Conservation (phyloP, 1,140 invertebrate species). For the Phortica variegata region DNA sequence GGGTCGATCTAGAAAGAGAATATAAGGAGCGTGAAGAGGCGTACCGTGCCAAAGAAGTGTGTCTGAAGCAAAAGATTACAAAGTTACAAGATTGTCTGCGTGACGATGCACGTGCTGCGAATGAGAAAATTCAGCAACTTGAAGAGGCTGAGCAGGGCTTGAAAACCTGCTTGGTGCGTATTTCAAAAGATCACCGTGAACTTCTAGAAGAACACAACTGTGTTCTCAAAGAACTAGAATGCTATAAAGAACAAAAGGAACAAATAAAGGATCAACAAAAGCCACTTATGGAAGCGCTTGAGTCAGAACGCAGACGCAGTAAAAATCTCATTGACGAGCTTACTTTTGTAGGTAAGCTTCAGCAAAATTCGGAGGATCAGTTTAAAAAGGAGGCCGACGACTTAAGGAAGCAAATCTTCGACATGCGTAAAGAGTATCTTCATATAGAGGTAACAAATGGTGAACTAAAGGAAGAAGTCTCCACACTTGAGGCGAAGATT, state of each 20-base stretch:
- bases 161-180: constrained; percentile 58
- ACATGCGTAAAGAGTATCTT: constrained; percentile 60
- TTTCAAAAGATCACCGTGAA: constrained; percentile 59
- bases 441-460: constrained; percentile 63
- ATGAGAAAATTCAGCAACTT: constrained; percentile 57
- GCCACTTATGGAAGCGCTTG: constrained; percentile 34
- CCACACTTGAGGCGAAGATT: constrained; percentile 47
- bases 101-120: constrained; percentile 44
- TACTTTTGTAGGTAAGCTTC: constrained; percentile 44
- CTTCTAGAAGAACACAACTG: constrained; percentile 56
- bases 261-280: constrained; percentile 27
- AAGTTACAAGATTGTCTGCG: constrained; percentile 47
- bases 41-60: constrained; percentile 49
- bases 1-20: constrained; percentile 68
- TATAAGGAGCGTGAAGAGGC: constrained; percentile 64
- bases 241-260: constrained; percentile 35
- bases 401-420: constrained; percentile 59
- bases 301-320: constrained; percentile 37
- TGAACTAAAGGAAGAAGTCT: constrained; percentile 63
- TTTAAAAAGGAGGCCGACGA: constrained; percentile 58
- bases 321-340: constrained; percentile 43
- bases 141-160: constrained; percentile 61
- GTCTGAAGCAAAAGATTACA: constrained; percentile 46
- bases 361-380: constrained; percentile 58
- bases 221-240: constrained; percentile 58